These are phyloP conservation scores for Caenorhabditis auriculariae DNA, from an alignment of 2,888 invertebrate genomes.

Conservation along the genomic window DNA sequence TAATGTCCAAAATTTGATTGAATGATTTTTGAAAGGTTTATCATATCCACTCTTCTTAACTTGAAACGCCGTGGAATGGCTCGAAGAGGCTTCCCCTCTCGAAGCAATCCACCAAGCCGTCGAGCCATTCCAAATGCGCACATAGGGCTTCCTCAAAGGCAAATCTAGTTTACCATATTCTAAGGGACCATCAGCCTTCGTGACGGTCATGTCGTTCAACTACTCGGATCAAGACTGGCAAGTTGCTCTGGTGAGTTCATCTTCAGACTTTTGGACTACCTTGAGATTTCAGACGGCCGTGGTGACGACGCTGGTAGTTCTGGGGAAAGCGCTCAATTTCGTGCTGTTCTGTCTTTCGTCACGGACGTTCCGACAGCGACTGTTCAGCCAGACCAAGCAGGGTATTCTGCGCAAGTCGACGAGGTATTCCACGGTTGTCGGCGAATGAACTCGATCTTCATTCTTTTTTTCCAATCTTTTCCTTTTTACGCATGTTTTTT, in stretches of 20 bases:
- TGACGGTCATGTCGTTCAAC: conserved; percentile 32
- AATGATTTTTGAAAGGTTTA: background rate
- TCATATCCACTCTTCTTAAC: too few species aligned
- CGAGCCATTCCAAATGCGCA: too few species aligned
- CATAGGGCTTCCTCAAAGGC: too few species aligned
- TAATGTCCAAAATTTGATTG: too few species aligned
- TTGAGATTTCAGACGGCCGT: conserved; percentile 23
- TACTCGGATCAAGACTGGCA: conserved; percentile 19
- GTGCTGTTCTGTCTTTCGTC: conserved; percentile 58
- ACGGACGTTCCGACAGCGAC: conserved; percentile 50
- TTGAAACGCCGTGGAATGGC: too few species aligned
- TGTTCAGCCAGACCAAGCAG: conserved; percentile 49
- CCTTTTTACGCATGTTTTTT: background rate
- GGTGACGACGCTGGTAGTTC: conserved; percentile 49
- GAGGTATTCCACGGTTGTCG: conserved; percentile 39
- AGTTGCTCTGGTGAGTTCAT: conserved; percentile 22
- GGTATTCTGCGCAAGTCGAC: conserved; percentile 39
- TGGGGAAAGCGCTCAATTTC: conserved; percentile 59
- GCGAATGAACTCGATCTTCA: conserved; percentile 3
- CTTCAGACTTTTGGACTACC: conserved; percentile 2
- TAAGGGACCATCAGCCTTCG: conserved; percentile 48
- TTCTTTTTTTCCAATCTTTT: background rate
- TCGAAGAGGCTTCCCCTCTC: too few species aligned
- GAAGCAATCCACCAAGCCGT: too few species aligned
- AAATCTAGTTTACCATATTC: too few species aligned